phyloP scores from a whole-genome alignment of 2,888 invertebrate genomes.

The Odontocerum albicorne region DNA sequence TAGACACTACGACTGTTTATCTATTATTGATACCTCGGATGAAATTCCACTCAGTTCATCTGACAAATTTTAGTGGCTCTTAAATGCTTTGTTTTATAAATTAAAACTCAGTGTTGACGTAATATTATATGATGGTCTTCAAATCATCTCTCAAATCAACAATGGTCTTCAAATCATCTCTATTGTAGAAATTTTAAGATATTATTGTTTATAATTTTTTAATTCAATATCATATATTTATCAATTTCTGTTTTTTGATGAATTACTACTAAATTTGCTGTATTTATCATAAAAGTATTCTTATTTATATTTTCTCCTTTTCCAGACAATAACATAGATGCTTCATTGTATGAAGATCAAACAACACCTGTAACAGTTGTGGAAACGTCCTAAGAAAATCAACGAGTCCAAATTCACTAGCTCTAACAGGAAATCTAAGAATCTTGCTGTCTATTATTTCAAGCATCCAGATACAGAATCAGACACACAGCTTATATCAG shows the following conservation, averaged over 20 bases:
- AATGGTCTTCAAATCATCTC: too few relatives aligned
- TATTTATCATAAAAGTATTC: too few relatives aligned
- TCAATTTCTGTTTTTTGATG: background rate
- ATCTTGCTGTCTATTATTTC: constrained; percentile 83
- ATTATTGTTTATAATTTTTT: background rate
- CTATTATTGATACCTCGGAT: too few relatives aligned
- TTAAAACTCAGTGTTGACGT: too few relatives aligned
- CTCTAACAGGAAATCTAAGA: constrained; percentile 77
- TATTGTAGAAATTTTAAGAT: background rate
- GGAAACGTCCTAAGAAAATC: constrained; percentile 54
- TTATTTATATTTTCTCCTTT: background rate
- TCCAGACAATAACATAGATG: constrained; percentile 23
- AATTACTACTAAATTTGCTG: too few relatives aligned
- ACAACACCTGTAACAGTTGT: constrained; percentile 53
- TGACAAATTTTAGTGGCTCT: too few relatives aligned
- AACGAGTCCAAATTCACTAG: constrained; percentile 66
- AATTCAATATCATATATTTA: too few relatives aligned
- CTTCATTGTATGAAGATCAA: constrained; percentile 31
- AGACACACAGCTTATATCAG: constrained; percentile 62
- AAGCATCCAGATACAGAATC: constrained; percentile 86
- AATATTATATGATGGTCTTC: too few relatives aligned
- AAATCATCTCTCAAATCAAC: too few relatives aligned
- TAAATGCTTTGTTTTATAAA: too few relatives aligned
- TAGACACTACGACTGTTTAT: too few relatives aligned
- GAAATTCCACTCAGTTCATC: too few relatives aligned